A percentile compares a stretch with the other conserved stretches of the same genome.
These are phyloP conservation scores for Accipiter virgatus DNA, from an alignment of 2,113 vertebrate genomes.

Conservation along the genomic window DNA sequence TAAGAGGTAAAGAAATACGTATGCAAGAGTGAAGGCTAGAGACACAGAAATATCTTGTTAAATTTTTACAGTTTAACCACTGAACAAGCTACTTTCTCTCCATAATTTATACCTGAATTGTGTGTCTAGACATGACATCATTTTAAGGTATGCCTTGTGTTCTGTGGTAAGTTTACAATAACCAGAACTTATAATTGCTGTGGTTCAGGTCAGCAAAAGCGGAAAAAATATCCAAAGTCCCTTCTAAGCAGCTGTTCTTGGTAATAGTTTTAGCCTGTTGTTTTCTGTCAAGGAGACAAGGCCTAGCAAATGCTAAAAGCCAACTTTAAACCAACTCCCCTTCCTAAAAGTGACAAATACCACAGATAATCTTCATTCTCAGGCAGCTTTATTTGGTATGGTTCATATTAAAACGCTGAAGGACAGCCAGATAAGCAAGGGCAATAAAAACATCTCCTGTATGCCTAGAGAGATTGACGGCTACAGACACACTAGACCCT, in stretches of 20 bases:
- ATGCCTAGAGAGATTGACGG: not conserved
- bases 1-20: slow-evolving; percentile 49
- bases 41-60: slow-evolving; percentile 72
- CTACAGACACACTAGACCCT: not conserved
- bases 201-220: slow-evolving; percentile 49
- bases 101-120: slow-evolving; percentile 79
- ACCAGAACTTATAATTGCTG: slow-evolving; percentile 68
- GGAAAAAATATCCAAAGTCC: slow-evolving; percentile 36
- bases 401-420: slow-evolving; percentile 33
- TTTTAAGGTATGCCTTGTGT: slow-evolving; percentile 71
- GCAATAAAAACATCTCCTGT: slow-evolving; percentile 8
- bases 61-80: slow-evolving; percentile 75
- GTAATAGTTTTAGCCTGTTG: slow-evolving; percentile 49
- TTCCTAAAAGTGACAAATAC: slow-evolving; percentile 20
- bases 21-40: slow-evolving; percentile 48
- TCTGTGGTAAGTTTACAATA: slow-evolving; percentile 73
- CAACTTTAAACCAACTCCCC: slow-evolving; percentile 16
- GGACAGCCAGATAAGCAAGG: slow-evolving; percentile 21
- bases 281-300: slow-evolving; percentile 65
- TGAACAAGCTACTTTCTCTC: slow-evolving; percentile 71
- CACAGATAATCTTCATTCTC: slow-evolving; percentile 34
- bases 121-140: slow-evolving; percentile 82
- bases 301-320: slow-evolving; percentile 47
- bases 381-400: slow-evolving; percentile 37
- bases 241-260: slow-evolving; percentile 57